A percentile compares a stretch with the other conserved stretches of the same genome.
Evolutionary conservation across 2,797 vertebrate genomes (phyloP).

Genomic region (Euthynnus affinis): DNA sequence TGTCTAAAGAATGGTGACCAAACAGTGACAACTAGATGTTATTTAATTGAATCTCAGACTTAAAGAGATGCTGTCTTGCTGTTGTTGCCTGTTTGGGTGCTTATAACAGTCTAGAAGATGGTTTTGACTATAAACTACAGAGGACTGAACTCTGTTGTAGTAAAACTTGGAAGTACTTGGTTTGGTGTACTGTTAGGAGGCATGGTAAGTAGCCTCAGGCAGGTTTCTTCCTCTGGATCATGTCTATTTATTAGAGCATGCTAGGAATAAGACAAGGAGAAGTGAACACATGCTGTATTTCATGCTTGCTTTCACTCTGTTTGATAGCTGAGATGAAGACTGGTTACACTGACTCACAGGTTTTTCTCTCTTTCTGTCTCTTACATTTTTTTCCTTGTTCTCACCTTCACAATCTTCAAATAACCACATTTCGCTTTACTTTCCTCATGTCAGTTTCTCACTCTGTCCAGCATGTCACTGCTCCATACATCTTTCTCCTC

Average conservation of each 20-base stretch:
- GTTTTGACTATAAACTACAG: neutral
- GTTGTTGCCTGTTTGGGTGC: neutral
- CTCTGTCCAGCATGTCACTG: slow-evolving; percentile 1
- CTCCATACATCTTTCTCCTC: neutral
- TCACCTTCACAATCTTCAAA: slow-evolving; percentile 19
- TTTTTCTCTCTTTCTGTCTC: neutral
- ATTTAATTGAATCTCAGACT: neutral
- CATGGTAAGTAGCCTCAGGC: slow-evolving; percentile 8
- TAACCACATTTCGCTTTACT: slow-evolving; percentile 21
- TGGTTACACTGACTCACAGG: neutral
- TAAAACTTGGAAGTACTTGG: slow-evolving; percentile 31
- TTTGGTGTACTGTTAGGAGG: slow-evolving; percentile 16
- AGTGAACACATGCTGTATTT: slow-evolving; percentile 3
- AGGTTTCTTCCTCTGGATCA: slow-evolving; percentile 20
- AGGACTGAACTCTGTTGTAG: slow-evolving; percentile 13
- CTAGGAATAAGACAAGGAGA: slow-evolving; percentile 6
- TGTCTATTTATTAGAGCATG: slow-evolving; percentile 28
- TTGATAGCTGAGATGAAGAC: slow-evolving; percentile 8
- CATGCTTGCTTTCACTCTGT: neutral
- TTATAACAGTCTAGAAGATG: neutral
- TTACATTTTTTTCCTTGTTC: neutral
- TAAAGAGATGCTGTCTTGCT: neutral
- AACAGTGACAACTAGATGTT: neutral
- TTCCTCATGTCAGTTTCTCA: slow-evolving; percentile 13
- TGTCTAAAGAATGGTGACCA: neutral